Evolutionary conservation across 2,888 invertebrate species (phyloP).

Genomic region (Hemistola chrysoprasaria): DNA sequence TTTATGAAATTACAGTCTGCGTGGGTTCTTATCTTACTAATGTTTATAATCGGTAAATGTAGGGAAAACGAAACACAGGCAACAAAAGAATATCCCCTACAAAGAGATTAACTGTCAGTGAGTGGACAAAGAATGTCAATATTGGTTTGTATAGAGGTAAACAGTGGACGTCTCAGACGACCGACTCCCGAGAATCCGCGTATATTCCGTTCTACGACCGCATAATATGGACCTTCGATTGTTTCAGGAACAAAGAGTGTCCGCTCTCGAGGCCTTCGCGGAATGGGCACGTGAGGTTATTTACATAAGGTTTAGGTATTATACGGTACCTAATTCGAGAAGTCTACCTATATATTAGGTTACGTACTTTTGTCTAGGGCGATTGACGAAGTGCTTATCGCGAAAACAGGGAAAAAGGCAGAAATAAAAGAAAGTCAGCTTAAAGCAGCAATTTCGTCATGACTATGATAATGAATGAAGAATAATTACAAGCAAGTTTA

Average conservation of each 20-base stretch:
- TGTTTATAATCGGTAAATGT: conserved; percentile 16
- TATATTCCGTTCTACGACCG: conserved; percentile 45
- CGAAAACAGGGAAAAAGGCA: too few relatives aligned
- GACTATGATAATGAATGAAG: too few relatives aligned
- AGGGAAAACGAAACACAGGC: conserved; percentile 34
- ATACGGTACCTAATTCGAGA: too few relatives aligned
- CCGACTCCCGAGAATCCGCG: conserved; percentile 62
- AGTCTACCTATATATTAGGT: too few relatives aligned
- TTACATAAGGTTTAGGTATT: background rate
- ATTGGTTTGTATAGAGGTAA: conserved; percentile 70
- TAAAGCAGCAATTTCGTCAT: too few relatives aligned
- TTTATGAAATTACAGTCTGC: too few relatives aligned
- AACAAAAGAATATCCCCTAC: conserved; percentile 61
- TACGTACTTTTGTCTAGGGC: too few relatives aligned
- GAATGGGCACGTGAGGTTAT: conserved; percentile 23
- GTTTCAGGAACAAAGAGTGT: conserved; percentile 57
- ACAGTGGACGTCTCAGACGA: conserved; percentile 55
- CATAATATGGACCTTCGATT: conserved; percentile 49
- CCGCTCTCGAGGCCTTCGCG: conserved; percentile 24
- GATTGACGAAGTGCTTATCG: too few relatives aligned
- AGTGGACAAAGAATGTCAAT: conserved; percentile 74
- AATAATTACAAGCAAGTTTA: too few relatives aligned
- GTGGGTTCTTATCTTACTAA: too few relatives aligned
- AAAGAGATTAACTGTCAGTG: conserved; percentile 71
- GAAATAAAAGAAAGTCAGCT: too few relatives aligned